Base-by-base conservation (phyloP, 2,888 invertebrate species). In the Agrenia bidenticulata region DNA sequence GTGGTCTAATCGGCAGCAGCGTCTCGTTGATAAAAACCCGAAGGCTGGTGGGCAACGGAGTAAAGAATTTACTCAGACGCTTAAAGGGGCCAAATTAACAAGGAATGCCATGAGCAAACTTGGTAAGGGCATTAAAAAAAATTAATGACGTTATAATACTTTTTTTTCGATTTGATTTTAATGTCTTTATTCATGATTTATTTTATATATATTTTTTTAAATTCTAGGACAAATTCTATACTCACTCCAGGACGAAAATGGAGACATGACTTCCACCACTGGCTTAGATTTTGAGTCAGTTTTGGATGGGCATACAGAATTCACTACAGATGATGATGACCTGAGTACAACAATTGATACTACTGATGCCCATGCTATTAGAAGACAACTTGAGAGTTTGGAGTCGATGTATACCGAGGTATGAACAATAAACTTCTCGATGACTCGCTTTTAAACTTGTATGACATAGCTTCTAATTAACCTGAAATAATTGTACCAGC, bases 351-450 rank as follows among this genome's bases (percentile, higher is more conserved):
- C 79, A 4, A 78, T 79, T 57, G 80, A 80, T 56, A 78, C 78
- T 9, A 86, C 87, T 1, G 90, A 90, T 78, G 88, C 89, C 1
- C 83, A 89, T 73, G 88, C 89, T 37, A 90, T 92, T 70, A 82
- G 90, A 24, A 86, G 89, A 68, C 92, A 92, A 78, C 81, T 92
- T 39, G 87, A 91, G 77, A 90, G 91, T 0, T 81, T 92, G 2
- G 92, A 92, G 82, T 88, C 86, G 75, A 92, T 92, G 92, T 92
- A 92, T 78, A 89, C 89, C 0, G 91, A 92, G 82, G 92, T 90
- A 77, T 76, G 58, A 32, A 32, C 11, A 32, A 53, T n/a, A n/a
- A n/a, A n/a, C n/a, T n/a, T n/a, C n/a, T n/a, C n/a, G n/a, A n/a
- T n/a, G n/a, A n/a, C n/a, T n/a, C n/a, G n/a, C n/a, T n/a, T n/a